Evolutionary conservation across 2,797 vertebrate species (phyloP).

Genomic region (Mastacembelus armatus): DNA sequence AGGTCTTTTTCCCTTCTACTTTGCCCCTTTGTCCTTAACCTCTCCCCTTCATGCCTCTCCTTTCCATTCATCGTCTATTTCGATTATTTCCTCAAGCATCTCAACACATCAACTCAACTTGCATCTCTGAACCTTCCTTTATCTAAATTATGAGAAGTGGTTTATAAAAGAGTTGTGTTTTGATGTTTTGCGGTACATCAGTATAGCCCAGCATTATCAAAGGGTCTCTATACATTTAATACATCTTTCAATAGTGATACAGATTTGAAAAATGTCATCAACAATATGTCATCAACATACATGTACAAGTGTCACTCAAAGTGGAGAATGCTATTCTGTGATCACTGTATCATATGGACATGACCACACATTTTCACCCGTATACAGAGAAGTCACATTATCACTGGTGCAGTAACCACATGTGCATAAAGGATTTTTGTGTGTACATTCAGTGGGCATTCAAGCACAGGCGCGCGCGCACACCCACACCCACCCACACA

Average conservation of each 20-base stretch:
- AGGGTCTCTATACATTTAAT: slow-evolving; percentile 19
- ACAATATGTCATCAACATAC: no score
- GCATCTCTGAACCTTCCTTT: not conserved
- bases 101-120: slow-evolving; percentile 2
- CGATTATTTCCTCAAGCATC: slow-evolving; percentile 28
- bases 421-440: no score
- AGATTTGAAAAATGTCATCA: no score
- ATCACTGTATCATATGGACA: slow-evolving; percentile 43
- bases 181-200: not conserved
- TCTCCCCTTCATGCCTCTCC: not conserved
- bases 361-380: not conserved
- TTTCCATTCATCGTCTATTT: slow-evolving; percentile 12
- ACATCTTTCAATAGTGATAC: slow-evolving; percentile 27
- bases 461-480: no score
- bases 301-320: no score
- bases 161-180: not conserved
- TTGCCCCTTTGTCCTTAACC: not conserved
- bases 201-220: slow-evolving; percentile 4
- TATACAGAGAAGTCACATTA: not conserved
- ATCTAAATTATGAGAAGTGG: not conserved
- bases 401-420: slow-evolving; percentile 6
- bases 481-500: no score
- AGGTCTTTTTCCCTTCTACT: not conserved
- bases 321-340: slow-evolving; percentile 20
- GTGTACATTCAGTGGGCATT: no score